A percentile compares a stretch with the other conserved stretches of the same genome.
Conservation (phyloP, 1,140 invertebrate genomes). For the Drosophila gunungcola region DNA sequence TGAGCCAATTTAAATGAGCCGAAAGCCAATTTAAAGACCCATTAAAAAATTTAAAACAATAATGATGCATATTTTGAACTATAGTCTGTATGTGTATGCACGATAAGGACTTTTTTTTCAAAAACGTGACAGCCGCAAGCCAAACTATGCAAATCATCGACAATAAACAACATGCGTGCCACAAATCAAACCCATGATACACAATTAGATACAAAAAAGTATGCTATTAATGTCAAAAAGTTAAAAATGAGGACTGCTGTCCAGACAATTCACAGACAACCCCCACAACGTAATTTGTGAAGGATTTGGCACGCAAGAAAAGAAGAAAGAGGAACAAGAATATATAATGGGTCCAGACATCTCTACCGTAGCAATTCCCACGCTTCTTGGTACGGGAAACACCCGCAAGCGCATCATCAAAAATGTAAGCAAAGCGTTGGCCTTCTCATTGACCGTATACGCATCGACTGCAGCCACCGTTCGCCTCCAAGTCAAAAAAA, state of each 20-base stretch:
- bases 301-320: conserved; percentile 55
- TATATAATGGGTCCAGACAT: conserved; percentile 25
- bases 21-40: too few species aligned
- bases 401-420: conserved; percentile 52
- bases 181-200: conserved; percentile 40
- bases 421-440: conserved; percentile 10
- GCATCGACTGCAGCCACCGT: conserved; percentile 36
- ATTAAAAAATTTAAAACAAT: too few species aligned
- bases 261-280: conserved; percentile 36
- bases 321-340: background rate
- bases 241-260: conserved; percentile 31
- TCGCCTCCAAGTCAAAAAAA: conserved; percentile 32
- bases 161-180: conserved; percentile 59
- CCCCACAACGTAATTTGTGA: conserved; percentile 29
- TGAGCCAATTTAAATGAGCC: too few species aligned
- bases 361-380: conserved; percentile 53
- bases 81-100: conserved; percentile 8
- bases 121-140: conserved; percentile 73
- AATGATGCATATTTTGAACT: conserved; percentile 26
- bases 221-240: conserved; percentile 68
- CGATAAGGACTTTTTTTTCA: conserved; percentile 19
- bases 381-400: conserved; percentile 53
- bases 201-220: conserved; percentile 59
- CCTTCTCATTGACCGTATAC: background rate
- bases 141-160: conserved; percentile 19